Percentiles rank a stretch among this genome's conserved stretches.
phyloP scores from a whole-genome alignment of 2,797 vertebrate genomes.

The Varecia variegata region DNA sequence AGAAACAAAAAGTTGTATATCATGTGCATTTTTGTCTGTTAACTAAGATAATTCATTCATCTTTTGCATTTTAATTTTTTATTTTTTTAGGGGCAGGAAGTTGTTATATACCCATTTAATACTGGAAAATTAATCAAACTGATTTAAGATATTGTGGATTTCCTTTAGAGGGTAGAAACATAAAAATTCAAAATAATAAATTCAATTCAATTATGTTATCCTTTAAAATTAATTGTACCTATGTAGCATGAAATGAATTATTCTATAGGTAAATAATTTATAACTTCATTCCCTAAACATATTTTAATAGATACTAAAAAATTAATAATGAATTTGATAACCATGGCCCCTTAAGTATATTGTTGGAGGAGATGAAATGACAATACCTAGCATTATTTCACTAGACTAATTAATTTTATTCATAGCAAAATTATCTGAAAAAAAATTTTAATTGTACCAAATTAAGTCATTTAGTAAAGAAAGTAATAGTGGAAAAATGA shows the following conservation, averaged over 20 bases:
- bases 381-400: neutral
- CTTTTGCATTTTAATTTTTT: slow-evolving; percentile 3
- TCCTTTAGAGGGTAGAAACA: neutral
- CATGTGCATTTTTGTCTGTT: neutral
- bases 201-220: neutral
- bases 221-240: slow-evolving; percentile 24
- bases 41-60: neutral
- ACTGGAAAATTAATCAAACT: neutral
- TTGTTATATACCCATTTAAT: neutral
- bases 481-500: neutral
- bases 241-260: neutral
- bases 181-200: neutral
- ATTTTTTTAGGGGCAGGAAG: neutral
- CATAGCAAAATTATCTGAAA: neutral
- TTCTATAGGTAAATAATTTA: slow-evolving; percentile 11
- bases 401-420: neutral
- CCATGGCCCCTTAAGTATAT: neutral
- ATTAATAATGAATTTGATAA: neutral
- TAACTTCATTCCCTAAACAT: neutral
- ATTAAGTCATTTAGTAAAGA: neutral
- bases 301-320: neutral
- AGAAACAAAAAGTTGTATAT: neutral
- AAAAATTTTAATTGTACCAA: neutral
- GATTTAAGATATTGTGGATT: neutral
- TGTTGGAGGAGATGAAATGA: neutral